Base-by-base conservation (phyloP, 2,888 invertebrate species). In the Alentia gelatinosa region DNA sequence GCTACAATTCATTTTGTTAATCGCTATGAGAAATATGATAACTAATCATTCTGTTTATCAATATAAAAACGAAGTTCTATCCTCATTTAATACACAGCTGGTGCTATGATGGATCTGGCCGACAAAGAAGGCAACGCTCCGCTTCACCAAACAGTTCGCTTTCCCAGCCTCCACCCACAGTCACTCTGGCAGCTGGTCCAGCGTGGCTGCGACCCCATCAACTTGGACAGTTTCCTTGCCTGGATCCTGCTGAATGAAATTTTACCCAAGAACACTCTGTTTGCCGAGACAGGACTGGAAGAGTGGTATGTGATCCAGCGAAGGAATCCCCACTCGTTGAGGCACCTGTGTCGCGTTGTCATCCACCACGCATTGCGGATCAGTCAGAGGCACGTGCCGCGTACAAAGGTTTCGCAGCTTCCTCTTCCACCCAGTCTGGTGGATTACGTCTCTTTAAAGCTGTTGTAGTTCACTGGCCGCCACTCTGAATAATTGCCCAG, bases 111-210 rank as follows among this genome's bases (percentile, higher is more conserved):
- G 86, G 86, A 86, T 30, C 47, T 86, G 23, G 42, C 86, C 1
- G 86, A 86, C 86, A 86, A 50, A 47, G 42, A 42, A 9, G 86
- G 86, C 7, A 86, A 86, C 47, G 86, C 86, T 7, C 86, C 86
- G 12, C 42, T 86, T 19, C 86, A 86, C 86, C 30, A 30, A 1
- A 26, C 86, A 19, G 47, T 86, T 26, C 86, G 86, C 47, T 86
- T 86, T 47, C 86, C 86, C 86, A 50, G 86, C 42, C 86, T 86
- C 30, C 42, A 86, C 47, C 86, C 50, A n/a, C 86, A 47, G 47
- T 26, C 50, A 35, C 26, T 86, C 30, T 86, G 86, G 86, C 42
- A 26, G 47, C 47, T 86, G 1, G 30, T 86, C 26, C n/a, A 86
- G 4, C 23, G 30, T 3, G 86, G 86, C 9, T 86, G 86, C 19